Evolutionary conservation across 2,797 vertebrate genomes (phyloP), one percentile per base, ranked within the genome.

Genomic region (Anolis apletophallus): DNA sequence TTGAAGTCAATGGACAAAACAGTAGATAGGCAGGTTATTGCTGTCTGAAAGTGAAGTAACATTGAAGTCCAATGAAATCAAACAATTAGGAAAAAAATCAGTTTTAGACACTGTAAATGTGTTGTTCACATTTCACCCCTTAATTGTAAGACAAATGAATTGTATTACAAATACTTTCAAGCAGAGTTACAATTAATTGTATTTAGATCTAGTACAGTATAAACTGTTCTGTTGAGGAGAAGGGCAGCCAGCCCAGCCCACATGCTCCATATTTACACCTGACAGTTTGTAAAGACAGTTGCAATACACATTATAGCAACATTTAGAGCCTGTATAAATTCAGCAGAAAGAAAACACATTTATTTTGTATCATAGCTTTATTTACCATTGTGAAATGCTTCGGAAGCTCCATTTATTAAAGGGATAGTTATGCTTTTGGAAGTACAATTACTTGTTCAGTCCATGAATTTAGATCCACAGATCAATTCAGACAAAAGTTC

Each of bases 1-100:
- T 99, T 99, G 96, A 99, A 99, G 96, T 99, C 98, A 94, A 99
- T 99, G 85, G 98, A 99, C 83, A 99, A 97, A 88, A 99, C 98
- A 86, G 98, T 99, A 89, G 98, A 98, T 91, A 99, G 97, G 94
- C 98, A 99, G 32, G 98, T 98, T 95, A 99, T 97, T 32, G 97
- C 98, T 50, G 98, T 99, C 98, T 99, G 94, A 88, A 93, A 84
- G 87, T 55, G 83, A 94, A 88, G 81, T 2, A 59, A 5, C 40
- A 84, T 73, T 9, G 68, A 81, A 79, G 90, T 89, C 86, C 34
- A 85, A 9, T 3, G 67, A 78, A 34, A 81, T 89, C 77, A 87
- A 11, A 46, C 19, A 72, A 46, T 36, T 40, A 26, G 8, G 5
- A 46, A 10, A 73, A 46, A 68, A 21, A 34, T 72, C 34, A 72